A percentile compares a stretch with the other conserved stretches of the same genome.
Evolutionary conservation across 2,113 vertebrate genomes (phyloP).

Genomic region (Holacanthus passer): DNA sequence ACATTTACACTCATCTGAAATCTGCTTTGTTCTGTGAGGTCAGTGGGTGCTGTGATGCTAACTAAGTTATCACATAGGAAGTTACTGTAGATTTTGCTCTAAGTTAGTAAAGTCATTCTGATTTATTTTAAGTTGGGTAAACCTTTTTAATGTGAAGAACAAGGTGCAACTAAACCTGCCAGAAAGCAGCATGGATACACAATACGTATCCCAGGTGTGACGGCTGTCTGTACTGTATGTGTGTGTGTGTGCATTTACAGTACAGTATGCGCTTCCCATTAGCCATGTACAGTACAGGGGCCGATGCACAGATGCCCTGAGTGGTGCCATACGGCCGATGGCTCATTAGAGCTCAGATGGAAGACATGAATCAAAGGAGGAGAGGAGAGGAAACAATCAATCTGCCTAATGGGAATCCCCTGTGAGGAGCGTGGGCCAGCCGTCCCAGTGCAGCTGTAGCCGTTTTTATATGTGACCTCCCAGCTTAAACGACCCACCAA

Average conservation of each 20-base stretch:
- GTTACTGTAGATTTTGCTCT: not conserved
- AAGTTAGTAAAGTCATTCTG: not conserved
- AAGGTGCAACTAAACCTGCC: not conserved
- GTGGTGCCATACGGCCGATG: slow-evolving; percentile 83
- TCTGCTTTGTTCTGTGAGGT: slow-evolving; percentile 52
- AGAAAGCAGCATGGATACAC: slow-evolving; percentile 26
- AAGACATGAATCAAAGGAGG: slow-evolving; percentile 88
- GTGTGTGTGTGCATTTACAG: slow-evolving; percentile 64
- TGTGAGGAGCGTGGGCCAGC: slow-evolving; percentile 79
- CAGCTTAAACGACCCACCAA: slow-evolving; percentile 68
- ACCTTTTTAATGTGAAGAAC: not conserved
- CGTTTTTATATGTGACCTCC: slow-evolving; percentile 81
- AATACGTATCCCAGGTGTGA: slow-evolving; percentile 28
- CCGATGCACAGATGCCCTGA: slow-evolving; percentile 83
- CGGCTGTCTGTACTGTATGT: slow-evolving; percentile 34
- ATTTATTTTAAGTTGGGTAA: not conserved
- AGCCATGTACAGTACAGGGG: slow-evolving; percentile 71
- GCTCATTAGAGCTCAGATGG: slow-evolving; percentile 86
- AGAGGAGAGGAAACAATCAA: slow-evolving; percentile 76
- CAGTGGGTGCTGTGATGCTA: not conserved
- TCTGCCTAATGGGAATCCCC: slow-evolving; percentile 81
- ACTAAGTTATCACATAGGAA: not conserved
- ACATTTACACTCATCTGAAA: slow-evolving; percentile 36
- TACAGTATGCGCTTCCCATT: slow-evolving; percentile 60
- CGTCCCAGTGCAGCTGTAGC: slow-evolving; percentile 82